These are phyloP conservation scores for Hydropsyche tenuis DNA, from an alignment of 1,140 invertebrate genomes.

Conservation along the genomic window DNA sequence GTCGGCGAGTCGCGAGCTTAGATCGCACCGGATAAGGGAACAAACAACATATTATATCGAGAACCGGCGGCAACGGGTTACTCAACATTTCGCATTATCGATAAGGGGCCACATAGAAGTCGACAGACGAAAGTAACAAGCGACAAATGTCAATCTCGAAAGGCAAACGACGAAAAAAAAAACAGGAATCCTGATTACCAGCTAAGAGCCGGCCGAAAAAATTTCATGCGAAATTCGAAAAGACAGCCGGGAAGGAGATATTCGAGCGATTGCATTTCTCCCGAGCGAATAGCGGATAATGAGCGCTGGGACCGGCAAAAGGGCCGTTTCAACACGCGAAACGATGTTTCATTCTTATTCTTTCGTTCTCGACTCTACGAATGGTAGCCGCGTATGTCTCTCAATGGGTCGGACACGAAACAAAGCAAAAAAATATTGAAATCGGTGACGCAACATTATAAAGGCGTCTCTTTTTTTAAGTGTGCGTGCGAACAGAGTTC, in stretches of 20 bases:
- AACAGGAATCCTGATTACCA: too few species aligned
- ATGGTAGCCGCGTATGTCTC: too few species aligned
- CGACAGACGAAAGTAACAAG: neutral
- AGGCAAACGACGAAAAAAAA: too few species aligned
- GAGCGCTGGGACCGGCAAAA: neutral
- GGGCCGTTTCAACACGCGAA: neutral
- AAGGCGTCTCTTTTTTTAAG: neutral
- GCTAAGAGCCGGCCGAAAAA: too few species aligned
- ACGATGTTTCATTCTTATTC: neutral
- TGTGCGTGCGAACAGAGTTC: neutral
- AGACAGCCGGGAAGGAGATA: too few species aligned
- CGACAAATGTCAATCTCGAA: constrained; percentile 22
- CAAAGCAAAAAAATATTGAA: too few species aligned
- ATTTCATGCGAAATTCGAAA: too few species aligned
- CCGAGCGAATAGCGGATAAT: neutral
- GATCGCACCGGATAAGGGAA: neutral
- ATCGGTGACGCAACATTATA: neutral
- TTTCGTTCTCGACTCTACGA: too few species aligned
- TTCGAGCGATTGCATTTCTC: too few species aligned
- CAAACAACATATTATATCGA: neutral
- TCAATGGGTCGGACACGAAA: too few species aligned
- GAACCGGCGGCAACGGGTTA: constrained; percentile 14
- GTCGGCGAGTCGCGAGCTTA: neutral
- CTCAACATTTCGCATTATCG: constrained; percentile 8
- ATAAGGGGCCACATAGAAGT: constrained; percentile 3